Conservation (phyloP, 1,140 invertebrate species). For the Brachionus asplanchnoidis region DNA sequence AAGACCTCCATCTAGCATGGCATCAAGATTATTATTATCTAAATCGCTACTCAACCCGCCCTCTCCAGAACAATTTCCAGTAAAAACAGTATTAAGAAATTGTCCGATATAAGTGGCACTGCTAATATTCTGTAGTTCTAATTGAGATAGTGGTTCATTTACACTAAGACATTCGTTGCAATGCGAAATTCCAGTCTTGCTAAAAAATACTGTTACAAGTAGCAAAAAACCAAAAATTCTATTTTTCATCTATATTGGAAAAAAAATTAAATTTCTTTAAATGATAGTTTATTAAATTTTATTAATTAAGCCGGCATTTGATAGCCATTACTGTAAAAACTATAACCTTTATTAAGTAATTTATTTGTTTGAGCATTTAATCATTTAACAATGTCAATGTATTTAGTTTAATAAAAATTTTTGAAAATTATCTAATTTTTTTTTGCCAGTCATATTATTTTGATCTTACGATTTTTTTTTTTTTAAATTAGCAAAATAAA, state of each 20-base stretch:
- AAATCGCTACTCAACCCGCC: neutral
- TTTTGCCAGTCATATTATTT: neutral
- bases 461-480: neutral
- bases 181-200: neutral
- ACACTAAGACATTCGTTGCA: neutral
- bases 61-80: constrained; percentile 11
- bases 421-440: neutral
- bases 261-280: neutral
- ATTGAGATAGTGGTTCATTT: neutral
- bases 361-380: no score
- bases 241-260: neutral
- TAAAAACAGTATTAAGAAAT: neutral
- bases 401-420: no score
- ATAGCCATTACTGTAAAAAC: no score
- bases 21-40: neutral
- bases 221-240: neutral
- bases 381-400: no score
- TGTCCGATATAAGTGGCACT: constrained; percentile 7
- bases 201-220: neutral
- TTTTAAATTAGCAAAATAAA: neutral
- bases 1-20: neutral
- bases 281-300: neutral
- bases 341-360: no score
- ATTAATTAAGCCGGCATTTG: neutral
- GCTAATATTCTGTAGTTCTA: neutral